Evolutionary conservation across 2,888 invertebrate genomes (phyloP), one percentile per base, ranked within the genome.

Genomic region (Plagodis pulveraria): DNA sequence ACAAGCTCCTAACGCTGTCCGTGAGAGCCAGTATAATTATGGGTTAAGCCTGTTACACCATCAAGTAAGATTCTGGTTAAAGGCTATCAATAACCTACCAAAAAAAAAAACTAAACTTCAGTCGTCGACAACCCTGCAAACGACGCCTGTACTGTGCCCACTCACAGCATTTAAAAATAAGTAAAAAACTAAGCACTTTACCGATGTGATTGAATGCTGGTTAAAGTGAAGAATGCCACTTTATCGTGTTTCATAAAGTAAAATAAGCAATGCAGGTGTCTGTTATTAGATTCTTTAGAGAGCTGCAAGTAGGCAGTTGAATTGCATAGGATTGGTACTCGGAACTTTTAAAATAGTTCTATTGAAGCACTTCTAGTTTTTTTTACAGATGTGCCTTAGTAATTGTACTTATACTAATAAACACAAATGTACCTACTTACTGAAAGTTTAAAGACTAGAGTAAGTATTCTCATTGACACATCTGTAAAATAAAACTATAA

Each of bases 131-230:
- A 11, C 56, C 60, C 56, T 56, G 42, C 5, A 12, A 6, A 8
- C 43, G 33, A 12, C 43, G 38, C 35, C 43, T 22, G 35, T 33
- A 10, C 43, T 22, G 35, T 33, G 11, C 35, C 41, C 47, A 50
- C 43, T 45, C 43, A 49, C 12, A 50, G 60, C 38, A 55, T 55
- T 55, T 50, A 52, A 61, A 61, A 61, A 49, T 6, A 50, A 52
- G 33, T 48, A 56, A 56, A 60, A 61, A 49, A 56, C 52, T 49
- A 34, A 45, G 52, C 56, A 53, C 60, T 61, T 56, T 56, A 46
- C 52, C 40, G 12, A 56, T 60, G 52, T 56, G 60, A 60, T 60
- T 60, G 59, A 59, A 55, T 44, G 50, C 47, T 43, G 49, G 58
- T 58, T 51, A 51, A 45, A 50, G 45, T 45, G 51, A 44, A 40